Conservation (phyloP, 2,113 vertebrate genomes). For the Chelonoidis abingdonii region DNA sequence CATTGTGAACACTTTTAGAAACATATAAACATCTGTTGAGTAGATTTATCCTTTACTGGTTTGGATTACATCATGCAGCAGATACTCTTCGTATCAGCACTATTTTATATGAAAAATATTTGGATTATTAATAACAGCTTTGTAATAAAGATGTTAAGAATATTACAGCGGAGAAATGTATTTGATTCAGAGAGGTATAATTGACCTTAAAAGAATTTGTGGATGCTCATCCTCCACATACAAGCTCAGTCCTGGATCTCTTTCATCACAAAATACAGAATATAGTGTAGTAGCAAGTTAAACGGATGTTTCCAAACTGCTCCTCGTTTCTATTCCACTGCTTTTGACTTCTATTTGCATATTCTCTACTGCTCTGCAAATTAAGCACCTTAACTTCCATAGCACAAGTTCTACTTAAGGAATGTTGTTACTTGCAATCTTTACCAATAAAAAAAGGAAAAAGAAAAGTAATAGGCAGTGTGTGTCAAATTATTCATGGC, state of each 20-base stretch:
- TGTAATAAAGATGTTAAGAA: neutral
- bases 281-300: neutral
- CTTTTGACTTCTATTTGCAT: slow-evolving; percentile 1
- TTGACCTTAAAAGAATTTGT: neutral
- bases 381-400: neutral
- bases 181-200: neutral
- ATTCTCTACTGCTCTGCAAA: neutral
- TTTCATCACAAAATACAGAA: neutral
- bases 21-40: neutral
- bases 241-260: neutral
- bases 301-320: neutral
- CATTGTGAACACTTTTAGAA: neutral
- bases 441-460: neutral
- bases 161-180: neutral
- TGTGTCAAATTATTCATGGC: slow-evolving; percentile 39
- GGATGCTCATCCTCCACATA: neutral
- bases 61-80: neutral
- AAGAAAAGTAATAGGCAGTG: neutral
- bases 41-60: neutral
- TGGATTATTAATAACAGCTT: neutral
- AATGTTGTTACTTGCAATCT: neutral
- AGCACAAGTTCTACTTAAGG: neutral
- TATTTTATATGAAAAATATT: neutral
- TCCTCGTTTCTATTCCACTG: neutral
- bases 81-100: neutral